Percentiles rank a stretch among this genome's conserved stretches.
Conservation (phyloP, 1,140 invertebrate genomes). For the Drosophila nigromelanica region DNA sequence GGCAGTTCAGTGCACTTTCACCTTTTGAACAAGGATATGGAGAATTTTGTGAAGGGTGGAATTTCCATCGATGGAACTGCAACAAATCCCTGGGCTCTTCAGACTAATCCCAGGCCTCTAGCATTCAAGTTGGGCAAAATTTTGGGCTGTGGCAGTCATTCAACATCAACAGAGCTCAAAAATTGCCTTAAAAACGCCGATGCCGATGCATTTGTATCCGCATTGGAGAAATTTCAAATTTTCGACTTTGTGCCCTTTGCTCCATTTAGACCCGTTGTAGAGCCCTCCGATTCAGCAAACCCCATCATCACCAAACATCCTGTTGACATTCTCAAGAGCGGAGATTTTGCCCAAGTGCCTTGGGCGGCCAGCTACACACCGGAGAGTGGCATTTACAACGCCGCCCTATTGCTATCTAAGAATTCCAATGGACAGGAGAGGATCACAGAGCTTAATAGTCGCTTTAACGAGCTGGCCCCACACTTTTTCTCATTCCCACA, state of each 20-base stretch:
- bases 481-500: conserved; percentile 32
- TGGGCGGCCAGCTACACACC: conserved; percentile 84
- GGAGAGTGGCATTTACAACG: conserved; percentile 85
- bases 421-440: conserved; percentile 13
- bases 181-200: conserved; percentile 85
- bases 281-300: conserved; percentile 55
- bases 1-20: conserved; percentile 87
- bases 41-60: conserved; percentile 49
- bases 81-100: conserved; percentile 76
- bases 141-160: conserved; percentile 85
- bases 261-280: conserved; percentile 86
- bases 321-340: conserved; percentile 84
- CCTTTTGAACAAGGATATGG: conserved; percentile 85
- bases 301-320: conserved; percentile 85
- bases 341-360: conserved; percentile 84
- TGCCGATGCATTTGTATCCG: conserved; percentile 57
- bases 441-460: conserved; percentile 22
- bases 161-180: conserved; percentile 81
- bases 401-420: conserved; percentile 59
- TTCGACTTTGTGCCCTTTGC: conserved; percentile 86
- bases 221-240: conserved; percentile 47
- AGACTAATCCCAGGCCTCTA: conserved; percentile 84
- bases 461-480: conserved; percentile 40
- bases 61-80: conserved; percentile 65
- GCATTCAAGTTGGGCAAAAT: conserved; percentile 85